Evolutionary conservation across 2,888 invertebrate species (phyloP), one percentile per base, ranked within the genome.

Genomic region (Clusia tigrina): DNA sequence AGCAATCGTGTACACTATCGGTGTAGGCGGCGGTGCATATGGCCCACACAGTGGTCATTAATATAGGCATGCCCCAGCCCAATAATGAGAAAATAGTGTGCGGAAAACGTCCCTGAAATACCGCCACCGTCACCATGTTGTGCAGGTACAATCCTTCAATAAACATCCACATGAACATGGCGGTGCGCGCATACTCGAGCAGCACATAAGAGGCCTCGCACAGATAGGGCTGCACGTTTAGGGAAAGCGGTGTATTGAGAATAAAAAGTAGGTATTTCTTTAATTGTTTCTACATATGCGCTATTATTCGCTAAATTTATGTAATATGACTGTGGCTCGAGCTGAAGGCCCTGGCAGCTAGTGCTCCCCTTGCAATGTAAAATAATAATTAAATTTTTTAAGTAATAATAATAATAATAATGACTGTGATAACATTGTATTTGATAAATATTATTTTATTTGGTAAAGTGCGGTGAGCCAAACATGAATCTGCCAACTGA

Each of bases 111-210:
- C 89, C 90, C 77, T 90, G 89, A 72, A 93, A 88, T 0, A 90
- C 89, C 5, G 89, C 89, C 0, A 89, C 89, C 60, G 95, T 92
- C 42, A 95, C 90, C 81, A 94, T 89, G 67, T 90, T 92, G 82
- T 96, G 93, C 23, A 98, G 85, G 78, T 94, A 95, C 15, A 95
- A 85, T 0, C 96, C 97, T 81, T 98, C 97, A 58, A 96, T 91
- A 74, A 97, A 93, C 95, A 97, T 97, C 96, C 98, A 98, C 89
- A 92, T 91, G 78, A 96, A 97, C 89, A 94, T 94, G 1, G 93
- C 92, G 0, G 94, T 93, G 67, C 93, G 90, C 0, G 93, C 90
- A 79, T 95, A 97, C 79, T 98, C 98, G 69, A 97, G 83, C 1
- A 95, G 81, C 0, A 92, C 86, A 83, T 93, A 93, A 57, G 89